Evolutionary conservation across 2,888 invertebrate genomes (phyloP).

Genomic region (Lasioglossum calceatum): DNA sequence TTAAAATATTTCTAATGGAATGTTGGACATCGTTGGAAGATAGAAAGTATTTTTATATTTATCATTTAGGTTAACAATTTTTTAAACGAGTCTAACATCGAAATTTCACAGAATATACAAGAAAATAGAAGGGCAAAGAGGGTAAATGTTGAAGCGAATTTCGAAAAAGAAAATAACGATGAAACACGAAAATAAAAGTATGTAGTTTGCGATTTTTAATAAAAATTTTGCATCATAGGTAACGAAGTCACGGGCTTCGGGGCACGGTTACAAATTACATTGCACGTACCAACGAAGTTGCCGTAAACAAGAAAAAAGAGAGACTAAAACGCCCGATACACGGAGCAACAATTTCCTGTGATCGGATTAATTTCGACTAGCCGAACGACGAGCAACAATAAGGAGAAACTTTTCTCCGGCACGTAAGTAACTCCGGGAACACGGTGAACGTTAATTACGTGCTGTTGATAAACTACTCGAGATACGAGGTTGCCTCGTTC

Average conservation of each 20-base stretch:
- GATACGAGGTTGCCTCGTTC: constrained; percentile 42
- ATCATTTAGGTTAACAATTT: no score
- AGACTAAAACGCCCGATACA: neutral
- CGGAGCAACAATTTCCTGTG: constrained; percentile 7
- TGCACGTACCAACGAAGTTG: neutral
- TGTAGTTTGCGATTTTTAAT: neutral
- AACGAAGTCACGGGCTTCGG: neutral
- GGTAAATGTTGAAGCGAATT: neutral
- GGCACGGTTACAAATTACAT: constrained; percentile 8
- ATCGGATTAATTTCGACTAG: constrained; percentile 35
- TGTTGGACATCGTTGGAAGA: no score
- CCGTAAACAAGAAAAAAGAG: neutral
- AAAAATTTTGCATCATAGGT: neutral
- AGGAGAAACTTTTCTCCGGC: constrained; percentile 23
- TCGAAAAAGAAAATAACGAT: neutral
- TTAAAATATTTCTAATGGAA: no score
- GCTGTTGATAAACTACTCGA: constrained; percentile 58
- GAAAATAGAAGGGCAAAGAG: no score
- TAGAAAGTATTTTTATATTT: no score
- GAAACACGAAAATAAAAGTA: neutral
- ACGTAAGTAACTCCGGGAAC: constrained; percentile 22
- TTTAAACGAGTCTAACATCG: neutral
- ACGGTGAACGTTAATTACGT: constrained; percentile 55
- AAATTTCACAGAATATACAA: neutral
- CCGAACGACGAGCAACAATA: constrained; percentile 29